Conservation (phyloP, 2,797 vertebrate species). For the Phyllotis vaccarum region DNA sequence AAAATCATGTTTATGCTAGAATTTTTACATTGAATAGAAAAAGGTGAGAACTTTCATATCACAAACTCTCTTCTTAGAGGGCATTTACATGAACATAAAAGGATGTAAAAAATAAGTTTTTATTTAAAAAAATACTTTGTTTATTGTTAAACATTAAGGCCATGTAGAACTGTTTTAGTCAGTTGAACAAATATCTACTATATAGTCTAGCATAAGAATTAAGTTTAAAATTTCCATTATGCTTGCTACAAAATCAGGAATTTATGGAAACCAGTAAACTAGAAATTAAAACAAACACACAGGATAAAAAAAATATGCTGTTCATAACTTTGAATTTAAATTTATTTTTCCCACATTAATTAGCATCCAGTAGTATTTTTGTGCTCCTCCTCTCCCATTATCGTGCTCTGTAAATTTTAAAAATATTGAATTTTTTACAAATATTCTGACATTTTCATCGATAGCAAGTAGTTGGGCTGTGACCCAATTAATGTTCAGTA, state of each 20-base stretch:
- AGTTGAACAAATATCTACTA: conserved; percentile 90
- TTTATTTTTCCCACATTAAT: conserved; percentile 57
- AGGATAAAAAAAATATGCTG: neutral
- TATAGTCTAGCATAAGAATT: conserved; percentile 85
- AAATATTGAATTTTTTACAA: conserved; percentile 20
- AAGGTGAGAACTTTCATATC: conserved; percentile 67
- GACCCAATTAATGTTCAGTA: conserved; percentile 83
- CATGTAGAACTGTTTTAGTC: conserved; percentile 90
- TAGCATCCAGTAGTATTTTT: neutral
- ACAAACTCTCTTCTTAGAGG: conserved; percentile 78
- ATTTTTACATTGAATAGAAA: conserved; percentile 33
- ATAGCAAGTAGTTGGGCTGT: conserved; percentile 71
- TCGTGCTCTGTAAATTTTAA: neutral
- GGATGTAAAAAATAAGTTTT: conserved; percentile 84
- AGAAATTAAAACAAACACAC: conserved; percentile 86
- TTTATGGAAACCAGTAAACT: conserved; percentile 86
- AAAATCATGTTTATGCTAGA: conserved; percentile 56
- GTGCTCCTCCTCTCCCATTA: neutral
- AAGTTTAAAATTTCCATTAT: conserved; percentile 85
- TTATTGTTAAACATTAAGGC: conserved; percentile 90
- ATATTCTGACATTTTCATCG: conserved; percentile 80
- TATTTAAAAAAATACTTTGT: conserved; percentile 88
- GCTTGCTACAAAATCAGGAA: conserved; percentile 83
- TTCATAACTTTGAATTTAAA: conserved; percentile 73
- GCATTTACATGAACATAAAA: conserved; percentile 65